Base-by-base conservation (phyloP, 2,113 vertebrate genomes). In the Accipiter virgatus region DNA sequence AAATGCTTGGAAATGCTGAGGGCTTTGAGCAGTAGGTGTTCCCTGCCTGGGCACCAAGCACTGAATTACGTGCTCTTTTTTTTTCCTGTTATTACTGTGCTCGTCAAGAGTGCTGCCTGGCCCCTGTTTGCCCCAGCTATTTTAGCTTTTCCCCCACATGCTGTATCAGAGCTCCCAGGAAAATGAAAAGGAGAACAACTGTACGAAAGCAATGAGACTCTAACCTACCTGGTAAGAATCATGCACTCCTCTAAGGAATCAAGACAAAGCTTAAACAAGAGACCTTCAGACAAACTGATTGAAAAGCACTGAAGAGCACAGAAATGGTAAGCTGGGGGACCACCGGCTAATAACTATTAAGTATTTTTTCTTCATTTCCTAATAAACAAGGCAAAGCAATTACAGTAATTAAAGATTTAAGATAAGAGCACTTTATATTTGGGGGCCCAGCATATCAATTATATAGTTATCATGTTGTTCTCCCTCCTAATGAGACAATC, bases 381-480 rank as follows among this genome's bases (percentile, higher is more conserved):
- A 83, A 79, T 48, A 92, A 96, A 95, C 65, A 81, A 91, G 88
- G 91, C 81, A 47, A 90, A 95, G 94, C 79, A 93, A 96, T 96
- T 92, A 94, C 75, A 58, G 77, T 95, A 96, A 97, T 96, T 97
- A 92, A 95, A 95, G 93, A 97, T 96, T 75, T 36, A 68, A 92
- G 91, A 96, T 94, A 96, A 93, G 95, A 72, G 91, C 91, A 83
- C 80, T 96, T 88, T 71, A 43, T 79, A 72, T 94, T 81, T 94
- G 88, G 96, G 94, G 85, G 83, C 52, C 50, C 78, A 19, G 83
- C 62, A 2, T 87, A 87, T 95, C 96, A 91, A 81, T 94, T 77
- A 67, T 3, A 42, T 4, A 77, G 71, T 78, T 82, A 68, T 68
- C 74, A 25, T 4, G 40, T 48, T 72, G 81, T 16, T 94, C 81